Base-by-base conservation (phyloP, 92 coral and sea anemone genomes). In the Pocillopora meandrina region DNA sequence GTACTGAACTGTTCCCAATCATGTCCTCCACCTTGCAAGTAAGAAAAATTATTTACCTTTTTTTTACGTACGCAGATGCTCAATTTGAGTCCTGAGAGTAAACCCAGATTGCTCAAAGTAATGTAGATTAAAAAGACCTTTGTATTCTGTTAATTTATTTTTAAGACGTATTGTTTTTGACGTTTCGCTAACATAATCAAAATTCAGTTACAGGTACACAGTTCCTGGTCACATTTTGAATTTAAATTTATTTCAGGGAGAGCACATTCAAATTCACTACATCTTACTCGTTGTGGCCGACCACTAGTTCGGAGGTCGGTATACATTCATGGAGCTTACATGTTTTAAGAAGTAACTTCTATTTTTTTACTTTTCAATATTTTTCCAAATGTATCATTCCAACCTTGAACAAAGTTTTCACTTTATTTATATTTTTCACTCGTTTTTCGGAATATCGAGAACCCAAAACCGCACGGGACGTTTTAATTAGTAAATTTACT, bases 11-110 rank as follows among this genome's bases (percentile, higher is more conserved):
- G 89, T 62, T 35, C 81, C 23, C 23, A 72, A 0, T 56, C 74
- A 23, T 86, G 89, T 64, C 89, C 89, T 5, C 89, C 89, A 10
- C 85, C 42, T 5, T 86, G 89, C 75, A 36, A 59, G 89, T 86
- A 79, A 64, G 47, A 33, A 67, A 23, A 23, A 12, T 21, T 1
- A 12, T 23, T 67, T 67, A 42, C 52, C 52, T 26, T 20, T n/a
- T 16, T 5, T n/a, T 10, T 19, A 20, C n/a, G 19, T n/a, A 0
- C 68, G 7, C 66, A 16, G 19, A 15, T 0, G 26, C 66, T 64
- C 36, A 11, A n/a, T 65, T 33, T n/a, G 36, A n/a, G n/a, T n/a
- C 52, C 52, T 42, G 52, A 42, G 2, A 7, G 52, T 10, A 59
- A 59, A 59, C 16, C 62, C 62, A 59, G 8, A 42, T 7, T 42